phyloP scores from a whole-genome alignment of 2,888 invertebrate species.

The Apamea crenata region DNA sequence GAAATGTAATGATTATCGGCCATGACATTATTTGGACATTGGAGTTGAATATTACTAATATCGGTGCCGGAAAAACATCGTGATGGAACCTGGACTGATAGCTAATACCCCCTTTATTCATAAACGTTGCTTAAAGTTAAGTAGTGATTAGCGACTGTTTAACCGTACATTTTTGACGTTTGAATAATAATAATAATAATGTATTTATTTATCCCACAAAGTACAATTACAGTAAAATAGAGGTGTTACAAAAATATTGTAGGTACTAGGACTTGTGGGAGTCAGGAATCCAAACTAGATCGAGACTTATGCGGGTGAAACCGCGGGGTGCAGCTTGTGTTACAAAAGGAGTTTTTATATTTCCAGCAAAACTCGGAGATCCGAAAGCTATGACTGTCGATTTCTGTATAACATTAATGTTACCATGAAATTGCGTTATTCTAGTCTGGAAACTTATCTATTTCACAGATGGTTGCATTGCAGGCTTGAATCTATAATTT shows the following conservation, averaged over 20 bases:
- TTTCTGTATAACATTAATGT: neutral
- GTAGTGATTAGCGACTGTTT: too few relatives aligned
- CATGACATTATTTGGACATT: neutral
- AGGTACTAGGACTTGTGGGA: too few relatives aligned
- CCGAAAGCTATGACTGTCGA: neutral
- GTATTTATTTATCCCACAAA: too few relatives aligned
- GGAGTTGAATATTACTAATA: neutral
- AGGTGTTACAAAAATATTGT: too few relatives aligned
- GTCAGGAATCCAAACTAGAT: too few relatives aligned
- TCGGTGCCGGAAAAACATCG: neutral
- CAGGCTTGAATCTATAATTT: constrained; percentile 26
- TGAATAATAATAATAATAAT: too few relatives aligned
- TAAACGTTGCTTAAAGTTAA: too few relatives aligned
- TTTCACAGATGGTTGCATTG: constrained; percentile 6
- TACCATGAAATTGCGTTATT: neutral
- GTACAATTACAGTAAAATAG: too few relatives aligned
- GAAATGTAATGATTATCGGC: neutral
- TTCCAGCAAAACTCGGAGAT: neutral
- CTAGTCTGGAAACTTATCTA: constrained; percentile 2
- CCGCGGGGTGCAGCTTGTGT: too few relatives aligned
- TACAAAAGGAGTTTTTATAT: neutral
- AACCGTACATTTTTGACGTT: too few relatives aligned
- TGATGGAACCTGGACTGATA: neutral
- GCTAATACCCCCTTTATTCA: too few relatives aligned
- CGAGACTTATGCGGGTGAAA: too few relatives aligned